Conservation (phyloP, 2,888 invertebrate species). For the Brachylomia viminalis region DNA sequence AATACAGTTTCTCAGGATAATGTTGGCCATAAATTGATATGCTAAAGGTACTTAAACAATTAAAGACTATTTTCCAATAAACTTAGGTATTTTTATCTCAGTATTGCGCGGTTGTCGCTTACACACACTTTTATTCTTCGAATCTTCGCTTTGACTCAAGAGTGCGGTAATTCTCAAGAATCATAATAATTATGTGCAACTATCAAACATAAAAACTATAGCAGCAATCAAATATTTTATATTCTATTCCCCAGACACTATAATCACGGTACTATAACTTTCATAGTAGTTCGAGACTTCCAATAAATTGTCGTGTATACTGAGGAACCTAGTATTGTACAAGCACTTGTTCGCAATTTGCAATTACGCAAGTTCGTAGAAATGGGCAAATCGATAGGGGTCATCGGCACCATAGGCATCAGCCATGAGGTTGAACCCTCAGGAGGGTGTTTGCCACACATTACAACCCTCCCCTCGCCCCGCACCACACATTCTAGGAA, state of each 20-base stretch:
- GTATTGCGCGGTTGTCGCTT: not conserved
- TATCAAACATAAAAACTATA: slow-evolving; percentile 19
- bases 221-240: slow-evolving; percentile 8
- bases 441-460: slow-evolving; percentile 85
- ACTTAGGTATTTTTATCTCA: not conserved
- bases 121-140: not conserved
- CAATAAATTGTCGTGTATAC: slow-evolving; percentile 67
- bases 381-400: slow-evolving; percentile 88
- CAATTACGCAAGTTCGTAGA: slow-evolving; percentile 86
- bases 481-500: slow-evolving; percentile 84
- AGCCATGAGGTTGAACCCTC: slow-evolving; percentile 86
- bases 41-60: too few relatives aligned
- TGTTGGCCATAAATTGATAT: not conserved
- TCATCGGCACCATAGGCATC: slow-evolving; percentile 89
- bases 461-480: slow-evolving; percentile 81
- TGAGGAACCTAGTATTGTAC: slow-evolving; percentile 50
- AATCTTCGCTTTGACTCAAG: not conserved
- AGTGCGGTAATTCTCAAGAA: slow-evolving; percentile 1
- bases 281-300: slow-evolving; percentile 52
- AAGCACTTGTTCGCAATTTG: slow-evolving; percentile 74
- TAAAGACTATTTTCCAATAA: not conserved
- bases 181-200: not conserved
- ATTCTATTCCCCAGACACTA: slow-evolving; percentile 16
- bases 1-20: not conserved
- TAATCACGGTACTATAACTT: slow-evolving; percentile 17